Base-by-base conservation (phyloP, 2,888 invertebrate genomes). In the Ennomos erosarius region DNA sequence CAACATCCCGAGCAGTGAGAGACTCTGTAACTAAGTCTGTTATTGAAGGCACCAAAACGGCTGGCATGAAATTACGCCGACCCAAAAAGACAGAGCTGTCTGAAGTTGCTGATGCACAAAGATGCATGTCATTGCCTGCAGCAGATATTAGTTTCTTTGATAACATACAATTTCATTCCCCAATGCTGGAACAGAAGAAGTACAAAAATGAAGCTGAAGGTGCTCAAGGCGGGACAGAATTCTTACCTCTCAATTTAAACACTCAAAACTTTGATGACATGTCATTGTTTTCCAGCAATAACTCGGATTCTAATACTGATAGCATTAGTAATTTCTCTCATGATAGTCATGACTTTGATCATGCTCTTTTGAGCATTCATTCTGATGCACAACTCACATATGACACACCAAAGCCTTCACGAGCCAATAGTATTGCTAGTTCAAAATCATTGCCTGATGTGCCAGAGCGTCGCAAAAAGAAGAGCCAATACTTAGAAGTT, bases 81-180 rank as follows among this genome's bases (percentile, higher is more conserved):
- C 66, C 78, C 1, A 88, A 79, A 63, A 90, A 82, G 69, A 34
- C 61, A 16, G 87, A 85, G 1, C 67, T 53, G 40, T 46, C 49
- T 10, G 78, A 78, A 40, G 75, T 77, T 26, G 63, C 55, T 9
- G 79, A 84, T 11, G 69, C 80, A 34, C 88, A 90, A 38, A 85
- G 94, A 61, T 93, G 93, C 76, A 88, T 92, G 1, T 94, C 94
- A 0, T 87, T 94, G 91, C 94, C 94, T 9, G 85, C 82, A 13
- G 90, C 87, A 39, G 93, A 94, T 71, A 89, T 93, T 8, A 90
- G 93, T 74, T 85, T 95, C 10, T 96, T 96, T 87, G 94, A 94
- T 70, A 93, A 93, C 44, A 94, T 95, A 62, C 93, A 93, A 63
- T 95, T 95, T 72, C 93, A 94, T 67, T 95, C 95, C 11, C 95